Base-by-base conservation (phyloP, 2,888 invertebrate species). In the Saturnia japonica region DNA sequence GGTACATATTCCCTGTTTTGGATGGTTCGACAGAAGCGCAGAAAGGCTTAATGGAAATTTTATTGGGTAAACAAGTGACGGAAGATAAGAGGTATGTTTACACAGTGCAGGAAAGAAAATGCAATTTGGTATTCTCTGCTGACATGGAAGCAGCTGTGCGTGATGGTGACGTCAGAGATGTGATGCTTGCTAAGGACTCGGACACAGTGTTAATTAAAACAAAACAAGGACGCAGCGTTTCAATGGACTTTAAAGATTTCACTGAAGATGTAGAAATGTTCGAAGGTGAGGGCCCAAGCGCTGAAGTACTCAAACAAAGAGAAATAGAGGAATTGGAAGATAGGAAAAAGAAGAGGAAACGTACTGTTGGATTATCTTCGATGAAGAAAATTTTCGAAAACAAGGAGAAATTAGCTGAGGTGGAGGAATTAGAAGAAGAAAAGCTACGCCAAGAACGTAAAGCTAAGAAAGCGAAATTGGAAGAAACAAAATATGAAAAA, bases 381-480 rank as follows among this genome's bases (percentile, higher is more conserved):
- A 95, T 95, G 87, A 95, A 95, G 76, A 96, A 96, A 90, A 96
- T 97, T 79, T 97, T 97, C 86, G 97, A 97, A 89, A 96, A 96
- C 70, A 97, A 97, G 86, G 96, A 97, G 84, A 95, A 93, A 76
- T 91, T 95, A 54, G 96, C 96, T 2, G 96, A 96, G 80, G 94
- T 94, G 25, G 88, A 94, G 79, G 94, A 95, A 74, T 82, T 94
- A 72, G 95, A 96, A 82, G 95, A 95, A 85, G 88, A 94, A 77
- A 94, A 92, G 78, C 85, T 88, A 77, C 91, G 91, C 64, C 84
- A 87, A 75, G 91, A 87, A 67, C 83, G 92, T 43, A 80, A 85
- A 71, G 84, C 90, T 45, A 93, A 91, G 75, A 93, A 91, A 82
- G 91, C 91, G 19, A 91, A 93, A 82, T 79, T 93, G 70, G 91